Conservation (phyloP, 2,113 vertebrate genomes). For the Pluvialis apricaria region DNA sequence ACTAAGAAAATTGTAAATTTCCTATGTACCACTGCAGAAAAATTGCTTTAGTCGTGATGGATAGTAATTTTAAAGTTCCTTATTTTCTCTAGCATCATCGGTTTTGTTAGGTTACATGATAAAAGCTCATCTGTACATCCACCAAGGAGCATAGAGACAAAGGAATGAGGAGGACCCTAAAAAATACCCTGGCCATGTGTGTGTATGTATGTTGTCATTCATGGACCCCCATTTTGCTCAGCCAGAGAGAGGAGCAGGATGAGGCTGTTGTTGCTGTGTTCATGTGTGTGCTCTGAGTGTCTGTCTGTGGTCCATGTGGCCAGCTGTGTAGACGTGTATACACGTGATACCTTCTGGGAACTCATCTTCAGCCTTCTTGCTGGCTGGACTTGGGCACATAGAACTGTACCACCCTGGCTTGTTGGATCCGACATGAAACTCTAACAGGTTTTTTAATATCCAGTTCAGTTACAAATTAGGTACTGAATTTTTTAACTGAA, state of each 20-base stretch:
- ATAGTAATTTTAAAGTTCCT: neutral
- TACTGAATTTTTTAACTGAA: neutral
- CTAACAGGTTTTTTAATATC: neutral
- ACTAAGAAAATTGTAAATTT: neutral
- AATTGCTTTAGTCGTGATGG: neutral
- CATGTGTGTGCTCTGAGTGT: no score
- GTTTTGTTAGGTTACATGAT: neutral
- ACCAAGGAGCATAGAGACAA: neutral
- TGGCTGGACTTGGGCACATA: neutral
- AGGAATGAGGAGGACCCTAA: fast-evolving
- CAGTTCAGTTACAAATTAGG: neutral
- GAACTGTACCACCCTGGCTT: neutral
- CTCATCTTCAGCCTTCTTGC: neutral
- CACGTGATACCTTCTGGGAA: neutral
- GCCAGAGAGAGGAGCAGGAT: neutral
- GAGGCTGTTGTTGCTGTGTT: neutral
- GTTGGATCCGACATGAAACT: neutral
- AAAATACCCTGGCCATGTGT: neutral
- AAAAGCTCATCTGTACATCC: neutral
- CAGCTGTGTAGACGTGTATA: fast-evolving
- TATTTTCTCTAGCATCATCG: neutral
- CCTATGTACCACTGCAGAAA: neutral
- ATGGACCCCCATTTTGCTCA: neutral
- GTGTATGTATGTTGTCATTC: fast-evolving
- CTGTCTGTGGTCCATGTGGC: neutral